Base-by-base conservation (phyloP, 2,888 invertebrate species). In the Archips crataeganus region DNA sequence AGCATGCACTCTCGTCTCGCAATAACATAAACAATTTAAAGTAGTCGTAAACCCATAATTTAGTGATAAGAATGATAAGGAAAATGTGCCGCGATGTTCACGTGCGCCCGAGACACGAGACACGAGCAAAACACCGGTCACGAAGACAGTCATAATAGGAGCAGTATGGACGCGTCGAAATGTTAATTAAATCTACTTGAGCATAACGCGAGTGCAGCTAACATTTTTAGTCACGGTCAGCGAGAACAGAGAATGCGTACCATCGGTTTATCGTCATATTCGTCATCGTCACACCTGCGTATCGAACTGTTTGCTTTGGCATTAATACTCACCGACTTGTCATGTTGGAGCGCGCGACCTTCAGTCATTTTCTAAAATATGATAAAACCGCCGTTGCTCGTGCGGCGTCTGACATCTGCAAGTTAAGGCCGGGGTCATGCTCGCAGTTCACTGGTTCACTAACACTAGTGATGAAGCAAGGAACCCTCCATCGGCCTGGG, bases 351-450 rank as follows among this genome's bases (percentile, higher is more conserved):
- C 69, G 83, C 81, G 79, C 86, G 84, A 84, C 91, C 91, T 88
- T 94, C 94, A 94, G 94, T 94, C 94, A 94, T 94, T 94, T 93
- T 94, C 94, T 86, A 94, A 88, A 87, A 92, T 94, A 84, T 94
- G 93, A 92, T 93, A 93, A 87, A 92, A 93, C 86, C 93, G 93
- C 91, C 94, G 90, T 84, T 87, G 88, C 86, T 86, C 88, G 87
- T 93, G 91, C 90, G 92, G 92, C 85, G 90, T 90, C 85, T 92
- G 92, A 89, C 93, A 93, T 93, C 92, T 93, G 93, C 86, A 92
- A 93, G 86, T 67, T 54, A 49, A 90, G 85, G 84, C 86, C 88
- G 91, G 89, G 91, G 92, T 93, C 93, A 93, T 90, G 82, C 75
- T 76, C 77, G 77, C 84, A 82, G 82, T 78, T 75, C 79, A 79